Conservation (phyloP, 2,797 vertebrate genomes). For the Pseudomugil tenellus region DNA sequence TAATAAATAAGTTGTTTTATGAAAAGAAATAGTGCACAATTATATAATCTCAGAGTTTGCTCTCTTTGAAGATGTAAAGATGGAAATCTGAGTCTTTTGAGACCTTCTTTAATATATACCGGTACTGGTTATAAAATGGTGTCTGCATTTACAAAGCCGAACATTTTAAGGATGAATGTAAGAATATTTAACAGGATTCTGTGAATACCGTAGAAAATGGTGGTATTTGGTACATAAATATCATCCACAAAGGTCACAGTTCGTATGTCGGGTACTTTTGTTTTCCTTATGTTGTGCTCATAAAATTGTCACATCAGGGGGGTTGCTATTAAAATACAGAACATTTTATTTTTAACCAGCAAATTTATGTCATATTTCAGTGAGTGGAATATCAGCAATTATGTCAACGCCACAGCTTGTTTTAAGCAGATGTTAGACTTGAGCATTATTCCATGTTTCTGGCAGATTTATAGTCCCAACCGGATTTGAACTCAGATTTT, state of each 20-base stretch:
- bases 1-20: background rate
- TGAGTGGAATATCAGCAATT: slow-evolving; percentile 15
- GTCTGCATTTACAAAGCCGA: background rate
- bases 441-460: slow-evolving; percentile 17
- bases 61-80: background rate
- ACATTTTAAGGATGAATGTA: background rate
- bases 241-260: slow-evolving; percentile 23
- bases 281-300: slow-evolving; percentile 5
- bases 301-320: background rate
- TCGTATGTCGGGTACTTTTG: background rate
- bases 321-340: slow-evolving; percentile 22
- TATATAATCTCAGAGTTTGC: background rate
- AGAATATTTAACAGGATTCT: background rate
- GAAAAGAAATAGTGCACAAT: background rate
- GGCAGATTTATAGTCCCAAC: slow-evolving; percentile 13
- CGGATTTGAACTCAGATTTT: slow-evolving; percentile 22
- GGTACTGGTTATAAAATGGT: background rate
- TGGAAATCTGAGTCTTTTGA: background rate
- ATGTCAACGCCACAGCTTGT: background rate
- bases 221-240: slow-evolving; percentile 8
- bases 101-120: background rate
- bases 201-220: slow-evolving; percentile 1
- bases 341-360: background rate
- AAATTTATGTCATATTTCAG: background rate
- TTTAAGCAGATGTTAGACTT: slow-evolving; percentile 20